Percentiles rank a stretch among this genome's conserved stretches.
Evolutionary conservation across 2,797 vertebrate genomes (phyloP).

Genomic region (Enteromius afrohamiltoni): DNA sequence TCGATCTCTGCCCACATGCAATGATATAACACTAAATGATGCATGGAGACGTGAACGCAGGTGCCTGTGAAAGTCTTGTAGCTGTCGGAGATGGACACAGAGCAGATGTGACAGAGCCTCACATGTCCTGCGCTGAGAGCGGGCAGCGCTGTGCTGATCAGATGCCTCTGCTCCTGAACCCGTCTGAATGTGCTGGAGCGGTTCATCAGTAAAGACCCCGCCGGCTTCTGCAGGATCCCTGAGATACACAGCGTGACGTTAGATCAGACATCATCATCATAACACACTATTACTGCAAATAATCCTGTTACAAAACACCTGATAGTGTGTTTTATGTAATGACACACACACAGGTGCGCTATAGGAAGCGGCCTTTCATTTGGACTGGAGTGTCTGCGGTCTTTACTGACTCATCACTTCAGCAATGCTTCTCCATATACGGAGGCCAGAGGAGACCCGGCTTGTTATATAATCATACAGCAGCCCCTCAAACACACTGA

Average conservation of each 20-base stretch:
- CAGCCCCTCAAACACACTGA: background rate
- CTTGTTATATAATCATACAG: background rate
- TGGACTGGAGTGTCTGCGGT: background rate
- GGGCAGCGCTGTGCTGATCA: constrained; percentile 78
- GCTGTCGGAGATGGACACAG: background rate
- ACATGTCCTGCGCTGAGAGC: constrained; percentile 80
- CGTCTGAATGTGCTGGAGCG: constrained; percentile 77
- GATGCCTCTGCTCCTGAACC: constrained; percentile 81
- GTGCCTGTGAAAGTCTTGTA: background rate
- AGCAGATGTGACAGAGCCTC: constrained; percentile 1
- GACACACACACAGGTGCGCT: constrained; percentile 43
- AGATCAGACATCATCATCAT: background rate
- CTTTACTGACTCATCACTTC: constrained; percentile 37
- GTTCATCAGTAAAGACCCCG: constrained; percentile 84
- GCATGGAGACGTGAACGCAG: background rate
- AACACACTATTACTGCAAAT: background rate
- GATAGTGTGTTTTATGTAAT: background rate
- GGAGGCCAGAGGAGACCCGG: background rate
- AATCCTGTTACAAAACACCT: background rate
- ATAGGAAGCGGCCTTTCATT: background rate
- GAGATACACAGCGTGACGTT: background rate
- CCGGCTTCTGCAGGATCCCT: constrained; percentile 78
- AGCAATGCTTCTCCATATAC: constrained; percentile 9
- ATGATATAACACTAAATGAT: background rate
- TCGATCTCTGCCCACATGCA: background rate